Evolutionary conservation across 35 echinoderm and acorn worm genomes (phyloP), one percentile per base, ranked within the genome.

Genomic region (Patiria miniata): DNA sequence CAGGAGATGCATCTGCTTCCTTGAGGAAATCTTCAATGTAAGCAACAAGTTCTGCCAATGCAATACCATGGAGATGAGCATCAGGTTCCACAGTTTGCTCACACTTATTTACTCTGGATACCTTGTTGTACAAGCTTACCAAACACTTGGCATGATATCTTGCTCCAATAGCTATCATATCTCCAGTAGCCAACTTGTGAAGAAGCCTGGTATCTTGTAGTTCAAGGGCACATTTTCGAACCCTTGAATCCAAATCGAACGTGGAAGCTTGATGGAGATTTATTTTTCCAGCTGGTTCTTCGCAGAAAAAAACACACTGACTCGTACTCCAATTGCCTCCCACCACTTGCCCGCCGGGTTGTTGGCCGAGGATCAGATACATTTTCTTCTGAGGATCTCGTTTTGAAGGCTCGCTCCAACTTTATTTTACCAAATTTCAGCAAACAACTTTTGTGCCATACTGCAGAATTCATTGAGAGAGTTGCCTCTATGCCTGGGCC

Each of bases 401-500:
- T 36, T 28, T 83, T 57, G 19, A 30, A 56, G 19, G 16, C 40
- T 32, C 18, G 34, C 39, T 42, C 34, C 16, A 87, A 19, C 2
- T 37, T 60, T 39, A 40, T 93, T 55, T 77, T 89, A 38, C 40
- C 38, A n/a, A 38, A 83, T 14, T 73, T 53, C 32, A 82, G 80
- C 79, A 50, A 18, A 53, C 86, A 82, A 38, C 29, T 68, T 32
- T 88, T 34, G 40, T 92, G 90, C 83, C 78, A 92, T 22, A 87
- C 37, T 36, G 90, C 90, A 9, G 39, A 61, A 77, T 92, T 54
- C 51, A 8, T 30, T 21, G 54, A 50, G 26, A 93, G 36, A 37
- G 91, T 54, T 2, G 60, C 79, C 81, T 94, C 82, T 5, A 94
- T 57, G 34, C 87, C 92, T 85, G 77, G 19, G 18, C 86, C 78